Evolutionary conservation across 2,888 invertebrate species (phyloP), one percentile per base, ranked within the genome.

Genomic region (Cyaniris semiargus): DNA sequence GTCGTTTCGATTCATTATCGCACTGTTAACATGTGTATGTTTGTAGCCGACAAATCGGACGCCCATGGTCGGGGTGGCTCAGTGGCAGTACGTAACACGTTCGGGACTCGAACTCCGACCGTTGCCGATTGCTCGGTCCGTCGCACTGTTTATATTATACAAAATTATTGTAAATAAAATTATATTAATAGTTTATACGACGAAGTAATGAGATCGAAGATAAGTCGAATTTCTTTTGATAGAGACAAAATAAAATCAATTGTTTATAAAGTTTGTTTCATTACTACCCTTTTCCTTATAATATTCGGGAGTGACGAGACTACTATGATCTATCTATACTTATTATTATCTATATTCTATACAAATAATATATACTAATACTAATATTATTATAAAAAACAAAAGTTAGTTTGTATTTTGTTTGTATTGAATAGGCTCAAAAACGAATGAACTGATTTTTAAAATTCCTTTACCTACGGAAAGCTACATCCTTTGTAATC

Each of bases 201-300:
- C 85, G 86, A 87, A 90, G 87, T 86, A 86, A 89, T 86, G 86
- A 86, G 86, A 90, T 89, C 88, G 88, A 90, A 87, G 86, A 86
- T 87, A 86, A 89, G 89, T 91, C 90, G 89, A 91, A 90, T 92
- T 93, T 92, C 90, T 93, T 93, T 93, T 93, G 90, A 93, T 93
- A 93, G 92, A 91, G 87, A 92, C 87, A 87, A 90, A 91, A 89
- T 91, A 90, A 93, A 90, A 86, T 86, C 87, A 86, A 89, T 90
- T 89, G 88, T 91, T 92, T 92, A 84, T 88, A 90, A 72, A 34
- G 38, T 48, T 75, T n/a, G 18, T 79, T 77, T 77, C 66, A 71
- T 76, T 76, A 7, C 56, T 15, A 21, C 53, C 74, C 38, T 15
- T 48, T 48, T 15, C 27, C 48, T 27, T 53, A 3, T 18, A 5